Evolutionary conservation across 2,113 vertebrate genomes (phyloP), one percentile per base, ranked within the genome.

Genomic region (Callipepla californica): DNA sequence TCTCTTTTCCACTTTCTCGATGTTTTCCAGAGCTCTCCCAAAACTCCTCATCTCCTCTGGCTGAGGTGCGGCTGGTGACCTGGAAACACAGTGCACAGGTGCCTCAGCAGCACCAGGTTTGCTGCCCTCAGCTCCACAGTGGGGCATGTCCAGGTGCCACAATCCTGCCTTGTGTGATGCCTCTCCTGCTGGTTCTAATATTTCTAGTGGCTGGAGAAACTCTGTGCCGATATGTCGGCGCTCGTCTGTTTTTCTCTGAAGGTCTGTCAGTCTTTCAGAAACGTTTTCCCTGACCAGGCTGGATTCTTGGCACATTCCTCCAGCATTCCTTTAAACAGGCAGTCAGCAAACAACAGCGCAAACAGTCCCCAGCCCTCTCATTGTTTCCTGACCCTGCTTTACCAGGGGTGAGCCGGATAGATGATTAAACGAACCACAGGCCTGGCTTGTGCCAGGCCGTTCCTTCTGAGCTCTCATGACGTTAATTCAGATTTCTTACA

Each of bases 321-420:
- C 78, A 85, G 79, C 87, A 89, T 95, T 96, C 92, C 92, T 96
- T 76, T 68, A 73, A 92, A 89, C 59, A 92, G 93, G 70, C 84
- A 79, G 92, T 93, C 92, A 96, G 94, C 94, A 95, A 94, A 96
- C 94, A 95, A 84, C 69, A n/a, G 82, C 23, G 5, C 84, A 92
- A 96, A 94, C 78, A 85, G 89, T 90, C 21, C 62, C 84, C 89
- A 86, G 81, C 69, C 86, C 89, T 77, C 55, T 94, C 89, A 79
- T 94, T 96, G 86, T 96, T 93, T 93, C 91, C 95, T 93, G 91
- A 94, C 87, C 95, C 81, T 89, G 83, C 89, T 69, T 94, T 94
- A 82, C 13, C 1, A 91, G 59, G 79, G 89, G 87, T 92, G 87
- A 82, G 66, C 3, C 2, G 76, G 92, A 96, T 87, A 85, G 70